phyloP scores from a whole-genome alignment of 2,113 vertebrate species.

The Tichodroma muraria region DNA sequence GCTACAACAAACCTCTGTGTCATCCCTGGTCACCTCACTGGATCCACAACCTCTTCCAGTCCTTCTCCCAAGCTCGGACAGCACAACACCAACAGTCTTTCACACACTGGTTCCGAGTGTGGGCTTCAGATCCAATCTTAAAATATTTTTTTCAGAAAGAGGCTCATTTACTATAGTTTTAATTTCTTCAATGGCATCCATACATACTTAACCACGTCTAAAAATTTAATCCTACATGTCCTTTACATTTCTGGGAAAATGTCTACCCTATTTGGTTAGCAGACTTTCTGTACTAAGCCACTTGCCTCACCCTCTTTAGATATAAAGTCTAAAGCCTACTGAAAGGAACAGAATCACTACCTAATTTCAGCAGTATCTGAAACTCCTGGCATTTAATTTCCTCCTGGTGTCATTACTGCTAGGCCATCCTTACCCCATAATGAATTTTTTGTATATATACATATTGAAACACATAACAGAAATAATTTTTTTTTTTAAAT shows the following conservation, averaged over 20 bases:
- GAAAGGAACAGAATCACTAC: background rate
- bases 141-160: background rate
- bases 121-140: background rate
- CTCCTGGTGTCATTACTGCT: background rate
- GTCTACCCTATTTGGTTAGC: background rate
- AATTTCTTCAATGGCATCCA: background rate
- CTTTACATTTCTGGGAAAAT: background rate
- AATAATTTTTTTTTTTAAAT: background rate
- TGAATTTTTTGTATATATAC: background rate
- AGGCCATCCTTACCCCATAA: background rate
- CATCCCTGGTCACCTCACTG: background rate
- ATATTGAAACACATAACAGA: background rate
- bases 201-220: background rate
- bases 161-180: too few species aligned
- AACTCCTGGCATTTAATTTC: background rate
- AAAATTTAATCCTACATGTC: background rate
- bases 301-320: background rate
- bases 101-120: fast-evolving
- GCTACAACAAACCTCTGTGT: background rate
- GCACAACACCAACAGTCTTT: background rate
- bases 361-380: background rate
- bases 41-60: background rate
- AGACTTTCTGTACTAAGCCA: background rate
- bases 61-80: background rate
- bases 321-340: background rate